Conservation (phyloP, 2,888 invertebrate genomes). For the Petrophora chlorosata region DNA sequence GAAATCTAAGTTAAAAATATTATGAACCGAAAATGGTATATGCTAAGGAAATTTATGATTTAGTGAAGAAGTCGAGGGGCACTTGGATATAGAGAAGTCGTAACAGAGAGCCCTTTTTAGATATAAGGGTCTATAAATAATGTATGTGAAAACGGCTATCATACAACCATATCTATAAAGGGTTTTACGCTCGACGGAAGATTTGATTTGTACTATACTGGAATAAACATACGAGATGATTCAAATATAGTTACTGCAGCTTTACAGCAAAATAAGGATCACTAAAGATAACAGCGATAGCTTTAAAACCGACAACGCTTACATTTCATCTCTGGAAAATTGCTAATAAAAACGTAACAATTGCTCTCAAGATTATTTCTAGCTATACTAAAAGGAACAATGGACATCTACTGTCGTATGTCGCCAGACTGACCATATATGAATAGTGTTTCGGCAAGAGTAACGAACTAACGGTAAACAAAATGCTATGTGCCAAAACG, state of each 20-base stretch:
- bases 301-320: background rate
- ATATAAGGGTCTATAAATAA: conserved; percentile 12
- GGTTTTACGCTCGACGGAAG: conserved; percentile 34
- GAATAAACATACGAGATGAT: conserved; percentile 8
- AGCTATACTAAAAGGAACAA: conserved; percentile 9
- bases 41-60: conserved; percentile 3
- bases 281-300: conserved; percentile 3
- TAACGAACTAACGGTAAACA: conserved; percentile 30
- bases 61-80: background rate
- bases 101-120: conserved; percentile 9
- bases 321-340: too few relatives aligned
- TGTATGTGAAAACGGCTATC: conserved; percentile 5
- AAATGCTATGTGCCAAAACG: conserved; percentile 39
- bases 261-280: too few relatives aligned
- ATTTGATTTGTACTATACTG: conserved; percentile 25
- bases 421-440: conserved; percentile 10
- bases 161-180: conserved; percentile 33
- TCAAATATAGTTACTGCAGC: too few relatives aligned
- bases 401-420: conserved; percentile 10
- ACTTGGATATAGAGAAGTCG: background rate
- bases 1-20: conserved; percentile 11
- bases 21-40: conserved; percentile 13
- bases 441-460: conserved; percentile 15
- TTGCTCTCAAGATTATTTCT: background rate
- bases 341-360: background rate